Conservation (phyloP, 1,140 invertebrate species). For the Ceratina japonica region DNA sequence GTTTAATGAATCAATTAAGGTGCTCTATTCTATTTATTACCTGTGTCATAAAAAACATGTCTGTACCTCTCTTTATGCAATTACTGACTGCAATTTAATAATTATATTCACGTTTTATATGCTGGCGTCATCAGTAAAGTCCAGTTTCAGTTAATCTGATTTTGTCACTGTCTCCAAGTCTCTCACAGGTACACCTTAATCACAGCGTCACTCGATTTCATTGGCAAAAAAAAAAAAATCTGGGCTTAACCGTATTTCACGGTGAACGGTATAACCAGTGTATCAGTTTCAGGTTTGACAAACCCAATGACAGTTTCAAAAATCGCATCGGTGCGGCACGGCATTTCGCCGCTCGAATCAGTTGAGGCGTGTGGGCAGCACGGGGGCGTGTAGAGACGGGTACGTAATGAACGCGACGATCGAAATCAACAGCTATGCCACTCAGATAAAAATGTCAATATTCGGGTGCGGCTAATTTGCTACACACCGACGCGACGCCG, state of each 20-base stretch:
- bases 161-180: too few species aligned
- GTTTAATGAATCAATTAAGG: too few species aligned
- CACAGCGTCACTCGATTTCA: background rate
- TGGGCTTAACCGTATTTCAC: background rate
- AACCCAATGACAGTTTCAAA: constrained; percentile 30
- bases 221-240: background rate
- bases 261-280: background rate
- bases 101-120: too few species aligned
- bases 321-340: constrained; percentile 18
- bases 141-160: too few species aligned
- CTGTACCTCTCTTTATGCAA: too few species aligned
- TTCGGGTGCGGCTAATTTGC: constrained; percentile 60
- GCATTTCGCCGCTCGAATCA: background rate
- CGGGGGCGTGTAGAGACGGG: constrained; percentile 9
- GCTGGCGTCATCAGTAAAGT: too few species aligned
- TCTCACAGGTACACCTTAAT: too few species aligned
- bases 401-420: constrained; percentile 47
- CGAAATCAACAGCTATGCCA: constrained; percentile 60
- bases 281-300: constrained; percentile 4
- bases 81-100: too few species aligned
- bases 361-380: too few species aligned
- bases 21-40: too few species aligned
- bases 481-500: constrained; percentile 47
- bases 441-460: constrained; percentile 66
- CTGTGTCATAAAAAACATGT: too few species aligned